Evolutionary conservation across 2,797 vertebrate genomes (phyloP), one percentile per base, ranked within the genome.

Genomic region (Balearica regulorum): DNA sequence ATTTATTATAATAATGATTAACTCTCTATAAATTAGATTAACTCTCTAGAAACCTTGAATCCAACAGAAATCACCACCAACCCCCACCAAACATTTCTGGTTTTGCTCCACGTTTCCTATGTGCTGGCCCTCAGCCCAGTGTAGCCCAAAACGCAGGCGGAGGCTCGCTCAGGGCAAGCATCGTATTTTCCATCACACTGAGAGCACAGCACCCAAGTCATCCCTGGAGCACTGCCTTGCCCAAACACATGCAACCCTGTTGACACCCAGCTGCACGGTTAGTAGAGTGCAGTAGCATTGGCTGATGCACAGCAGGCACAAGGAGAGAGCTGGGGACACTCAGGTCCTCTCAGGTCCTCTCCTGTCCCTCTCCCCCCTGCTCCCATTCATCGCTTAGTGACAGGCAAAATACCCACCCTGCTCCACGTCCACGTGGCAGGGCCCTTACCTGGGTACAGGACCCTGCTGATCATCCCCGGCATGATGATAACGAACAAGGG

Each of bases 401-500:
- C 24, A 29, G 29, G 17, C 29, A 43, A 57, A 73, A 68, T 9
- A 10, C 46, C 16, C n/a, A 3, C 29, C 48, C 54, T 18, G 6
- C 39, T 46, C 72, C 17, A 12, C 1, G 0, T 6, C 44, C 3
- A 0, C 10, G 0, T 0, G 10, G 14, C 6, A 2, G 4, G 8
- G 13, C 12, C 26, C 94, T 96, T 98, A 99, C 99, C 99, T 98
- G 99, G 99, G 94, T 99, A 99, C 60, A 99, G 98, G 5, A 97
- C 98, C 37, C 99, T 98, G 98, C 99, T 99, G 97, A 99, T 99
- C 99, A 99, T 99, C 92, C 99, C 99, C 1, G 99, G 99, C 94
- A 99, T 98, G 94, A 99, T 94, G 90, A 99, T 99, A 93, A 99
- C 96, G 80, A 98, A 98, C 97, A 99, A 98, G 57, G 99, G 98